Evolutionary conservation across 2,113 vertebrate species (phyloP).

Genomic region (Hepsetus odoe): DNA sequence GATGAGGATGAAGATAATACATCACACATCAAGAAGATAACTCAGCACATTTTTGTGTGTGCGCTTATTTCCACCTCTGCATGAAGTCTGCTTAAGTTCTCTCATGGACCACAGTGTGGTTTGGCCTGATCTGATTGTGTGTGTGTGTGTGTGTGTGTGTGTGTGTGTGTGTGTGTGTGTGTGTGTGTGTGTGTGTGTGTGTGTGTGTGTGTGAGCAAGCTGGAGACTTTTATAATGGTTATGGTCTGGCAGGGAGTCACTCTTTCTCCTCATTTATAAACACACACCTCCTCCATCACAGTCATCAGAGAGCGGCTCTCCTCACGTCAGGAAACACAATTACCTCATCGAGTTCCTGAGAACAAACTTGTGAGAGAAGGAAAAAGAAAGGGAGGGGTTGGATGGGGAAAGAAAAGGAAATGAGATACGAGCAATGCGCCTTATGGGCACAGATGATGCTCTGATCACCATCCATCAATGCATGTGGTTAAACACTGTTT

Average conservation of each 20-base stretch:
- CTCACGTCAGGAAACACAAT: slow-evolving; percentile 33
- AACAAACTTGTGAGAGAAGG: not conserved
- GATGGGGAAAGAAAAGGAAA: slow-evolving; percentile 2
- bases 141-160: slow-evolving; percentile 20
- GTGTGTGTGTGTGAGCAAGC: slow-evolving; percentile 17
- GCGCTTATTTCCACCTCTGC: not conserved
- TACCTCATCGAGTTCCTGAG: slow-evolving; percentile 26
- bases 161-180: slow-evolving; percentile 9
- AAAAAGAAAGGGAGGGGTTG: not conserved
- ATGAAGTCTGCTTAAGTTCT: not conserved
- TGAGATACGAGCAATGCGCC: not conserved
- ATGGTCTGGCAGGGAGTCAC: slow-evolving; percentile 17
- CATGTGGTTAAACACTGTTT: not conserved
- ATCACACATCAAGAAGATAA: too few relatives aligned
- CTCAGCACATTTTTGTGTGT: slow-evolving; percentile 12
- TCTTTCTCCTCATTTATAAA: slow-evolving; percentile 44
- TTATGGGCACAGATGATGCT: not conserved
- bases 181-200: slow-evolving; percentile 4
- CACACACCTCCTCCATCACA: slow-evolving; percentile 46
- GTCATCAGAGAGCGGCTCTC: slow-evolving; percentile 32
- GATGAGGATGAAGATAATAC: too few relatives aligned
- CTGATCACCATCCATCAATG: not conserved
- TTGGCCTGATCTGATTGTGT: slow-evolving; percentile 9
- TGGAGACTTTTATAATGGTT: slow-evolving; percentile 28
- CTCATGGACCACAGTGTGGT: slow-evolving; percentile 16